Evolutionary conservation across 2,888 invertebrate genomes (phyloP).

Genomic region (Tinea pellionella): DNA sequence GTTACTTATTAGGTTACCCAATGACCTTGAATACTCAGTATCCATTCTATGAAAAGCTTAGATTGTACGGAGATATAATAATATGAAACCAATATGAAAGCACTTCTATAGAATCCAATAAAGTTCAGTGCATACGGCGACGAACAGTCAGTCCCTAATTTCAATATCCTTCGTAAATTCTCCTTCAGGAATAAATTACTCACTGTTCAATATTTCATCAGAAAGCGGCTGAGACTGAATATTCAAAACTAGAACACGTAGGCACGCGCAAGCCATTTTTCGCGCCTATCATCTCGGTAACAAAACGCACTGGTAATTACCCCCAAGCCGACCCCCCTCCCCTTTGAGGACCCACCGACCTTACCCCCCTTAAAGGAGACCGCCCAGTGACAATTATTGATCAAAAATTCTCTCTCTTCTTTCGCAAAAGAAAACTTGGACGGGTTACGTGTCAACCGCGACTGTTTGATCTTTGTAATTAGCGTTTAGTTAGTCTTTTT

Average conservation of each 20-base stretch:
- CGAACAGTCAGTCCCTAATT: constrained; percentile 45
- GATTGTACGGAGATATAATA: neutral
- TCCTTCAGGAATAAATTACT: constrained; percentile 66
- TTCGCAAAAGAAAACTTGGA: constrained; percentile 71
- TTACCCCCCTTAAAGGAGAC: constrained; percentile 38
- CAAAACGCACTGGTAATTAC: constrained; percentile 71
- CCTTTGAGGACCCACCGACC: constrained; percentile 21
- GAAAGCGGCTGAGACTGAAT: constrained; percentile 61
- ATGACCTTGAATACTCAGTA: neutral
- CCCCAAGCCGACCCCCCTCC: constrained; percentile 35
- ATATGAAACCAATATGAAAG: neutral
- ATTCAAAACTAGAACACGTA: constrained; percentile 70
- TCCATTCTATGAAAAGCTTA: neutral
- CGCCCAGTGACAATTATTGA: constrained; percentile 77
- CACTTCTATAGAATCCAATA: neutral
- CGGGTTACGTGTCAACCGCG: constrained; percentile 66
- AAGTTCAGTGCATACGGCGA: neutral
- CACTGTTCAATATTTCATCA: constrained; percentile 69
- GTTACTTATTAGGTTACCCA: neutral
- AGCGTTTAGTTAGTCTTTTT: constrained; percentile 26
- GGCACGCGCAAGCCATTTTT: constrained; percentile 70
- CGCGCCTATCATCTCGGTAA: constrained; percentile 71
- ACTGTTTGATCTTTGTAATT: constrained; percentile 61
- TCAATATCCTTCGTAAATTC: constrained; percentile 67
- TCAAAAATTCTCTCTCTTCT: constrained; percentile 76